Evolutionary conservation across 2,888 invertebrate species (phyloP).

Genomic region (Miltochrista miniata): DNA sequence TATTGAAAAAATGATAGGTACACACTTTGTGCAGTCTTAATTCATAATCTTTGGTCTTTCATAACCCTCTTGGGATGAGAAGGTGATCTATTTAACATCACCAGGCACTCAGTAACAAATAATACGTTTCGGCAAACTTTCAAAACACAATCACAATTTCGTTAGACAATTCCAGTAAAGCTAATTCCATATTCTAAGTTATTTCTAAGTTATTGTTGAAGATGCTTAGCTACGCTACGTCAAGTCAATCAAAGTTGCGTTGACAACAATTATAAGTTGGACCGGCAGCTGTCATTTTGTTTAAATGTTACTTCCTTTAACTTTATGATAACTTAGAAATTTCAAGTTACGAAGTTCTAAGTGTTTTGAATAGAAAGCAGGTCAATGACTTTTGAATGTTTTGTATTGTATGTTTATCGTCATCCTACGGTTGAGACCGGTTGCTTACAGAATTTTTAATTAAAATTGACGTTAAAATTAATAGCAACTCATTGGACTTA

Average conservation of each 20-base stretch:
- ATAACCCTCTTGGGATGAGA: too few species aligned
- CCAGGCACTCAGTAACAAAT: not conserved
- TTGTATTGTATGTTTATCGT: not conserved
- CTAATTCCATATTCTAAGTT: constrained; percentile 41
- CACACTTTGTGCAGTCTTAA: too few species aligned
- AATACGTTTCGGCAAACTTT: not conserved
- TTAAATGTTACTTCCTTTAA: constrained; percentile 47
- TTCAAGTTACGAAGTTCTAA: constrained; percentile 9
- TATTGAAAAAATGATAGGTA: too few species aligned
- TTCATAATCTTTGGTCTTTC: too few species aligned
- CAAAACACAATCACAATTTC: constrained; percentile 2
- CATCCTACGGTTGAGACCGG: too few species aligned
- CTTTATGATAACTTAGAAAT: constrained; percentile 36
- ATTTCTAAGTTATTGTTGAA: constrained; percentile 50
- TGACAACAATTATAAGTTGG: constrained; percentile 64
- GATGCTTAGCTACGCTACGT: constrained; percentile 55
- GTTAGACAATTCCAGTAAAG: constrained; percentile 17
- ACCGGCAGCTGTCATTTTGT: constrained; percentile 42
- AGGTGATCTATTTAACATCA: not conserved
- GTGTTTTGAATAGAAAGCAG: constrained; percentile 12
- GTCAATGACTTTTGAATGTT: not conserved
- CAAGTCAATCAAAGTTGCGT: constrained; percentile 66
- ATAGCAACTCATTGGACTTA: too few species aligned
- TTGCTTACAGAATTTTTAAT: too few species aligned
- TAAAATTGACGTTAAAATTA: too few species aligned